A percentile compares a stretch with the other conserved stretches of the same genome.
Evolutionary conservation across 35 echinoderm and acorn worm genomes (phyloP).

Genomic region (Stichopus chloronotus): DNA sequence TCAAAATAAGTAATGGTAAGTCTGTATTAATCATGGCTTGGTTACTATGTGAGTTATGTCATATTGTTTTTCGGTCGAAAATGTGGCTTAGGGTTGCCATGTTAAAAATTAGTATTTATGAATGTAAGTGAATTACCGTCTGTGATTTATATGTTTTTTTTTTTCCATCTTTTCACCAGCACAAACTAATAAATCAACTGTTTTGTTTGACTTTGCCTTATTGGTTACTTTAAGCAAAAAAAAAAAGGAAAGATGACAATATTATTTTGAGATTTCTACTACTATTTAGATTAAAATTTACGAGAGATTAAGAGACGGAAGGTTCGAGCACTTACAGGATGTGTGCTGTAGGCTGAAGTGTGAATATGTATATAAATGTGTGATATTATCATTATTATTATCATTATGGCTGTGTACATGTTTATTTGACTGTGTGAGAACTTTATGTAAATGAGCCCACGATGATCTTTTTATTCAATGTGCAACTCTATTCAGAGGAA

Average conservation of each 20-base stretch:
- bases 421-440: conserved; percentile 21
- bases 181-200: neutral
- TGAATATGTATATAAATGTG: conserved; percentile 21
- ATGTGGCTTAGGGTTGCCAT: no score
- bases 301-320: neutral
- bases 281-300: neutral
- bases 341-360: neutral
- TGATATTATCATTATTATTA: conserved; percentile 13
- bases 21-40: no score
- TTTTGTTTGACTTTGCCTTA: neutral
- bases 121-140: no score
- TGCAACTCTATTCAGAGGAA: neutral
- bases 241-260: neutral
- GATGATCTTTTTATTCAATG: neutral
- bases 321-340: neutral
- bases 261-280: neutral
- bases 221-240: neutral
- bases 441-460: neutral
- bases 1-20: no score
- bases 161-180: neutral
- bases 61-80: no score
- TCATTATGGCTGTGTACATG: neutral
- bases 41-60: no score
- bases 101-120: no score
- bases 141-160: no score